phyloP scores from a whole-genome alignment of 2,888 invertebrate genomes.

The Thymelicus lineola region DNA sequence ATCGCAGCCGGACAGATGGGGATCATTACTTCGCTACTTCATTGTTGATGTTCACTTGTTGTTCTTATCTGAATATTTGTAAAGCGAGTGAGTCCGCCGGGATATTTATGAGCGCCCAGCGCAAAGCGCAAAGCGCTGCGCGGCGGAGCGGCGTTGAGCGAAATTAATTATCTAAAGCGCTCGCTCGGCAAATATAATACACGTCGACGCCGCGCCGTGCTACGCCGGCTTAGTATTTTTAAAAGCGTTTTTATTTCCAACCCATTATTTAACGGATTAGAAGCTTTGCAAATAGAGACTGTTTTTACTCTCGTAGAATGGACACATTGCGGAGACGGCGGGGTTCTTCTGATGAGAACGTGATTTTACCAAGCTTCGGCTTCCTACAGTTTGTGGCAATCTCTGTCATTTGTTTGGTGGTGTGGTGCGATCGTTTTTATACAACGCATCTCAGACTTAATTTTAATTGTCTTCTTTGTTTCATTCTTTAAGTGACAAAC shows the following conservation, averaged over 20 bases:
- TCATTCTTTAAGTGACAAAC: too few species aligned
- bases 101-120: slow-evolving; percentile 32
- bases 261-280: slow-evolving; percentile 39
- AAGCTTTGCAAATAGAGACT: slow-evolving; percentile 29
- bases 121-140: slow-evolving; percentile 21
- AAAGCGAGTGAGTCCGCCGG: slow-evolving; percentile 26
- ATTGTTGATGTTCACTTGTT: slow-evolving; percentile 31
- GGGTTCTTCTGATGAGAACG: neutral
- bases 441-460: too few species aligned
- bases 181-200: slow-evolving; percentile 28
- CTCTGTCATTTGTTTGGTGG: too few species aligned
- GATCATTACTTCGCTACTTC: slow-evolving; percentile 18
- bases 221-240: slow-evolving; percentile 32
- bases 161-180: slow-evolving; percentile 35
- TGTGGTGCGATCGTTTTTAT: too few species aligned
- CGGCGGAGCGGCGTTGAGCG: slow-evolving; percentile 18
- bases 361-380: neutral
- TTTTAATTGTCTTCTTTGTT: too few species aligned
- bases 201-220: slow-evolving; percentile 26
- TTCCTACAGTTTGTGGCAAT: too few species aligned
- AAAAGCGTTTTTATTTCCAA: slow-evolving; percentile 37
- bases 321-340: neutral
- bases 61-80: slow-evolving; percentile 33
- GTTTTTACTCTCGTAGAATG: slow-evolving; percentile 1
- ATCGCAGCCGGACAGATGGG: slow-evolving; percentile 18